A percentile compares a stretch with the other conserved stretches of the same genome.
Evolutionary conservation across 2,888 invertebrate genomes (phyloP).

Genomic region (Euclidia mi): DNA sequence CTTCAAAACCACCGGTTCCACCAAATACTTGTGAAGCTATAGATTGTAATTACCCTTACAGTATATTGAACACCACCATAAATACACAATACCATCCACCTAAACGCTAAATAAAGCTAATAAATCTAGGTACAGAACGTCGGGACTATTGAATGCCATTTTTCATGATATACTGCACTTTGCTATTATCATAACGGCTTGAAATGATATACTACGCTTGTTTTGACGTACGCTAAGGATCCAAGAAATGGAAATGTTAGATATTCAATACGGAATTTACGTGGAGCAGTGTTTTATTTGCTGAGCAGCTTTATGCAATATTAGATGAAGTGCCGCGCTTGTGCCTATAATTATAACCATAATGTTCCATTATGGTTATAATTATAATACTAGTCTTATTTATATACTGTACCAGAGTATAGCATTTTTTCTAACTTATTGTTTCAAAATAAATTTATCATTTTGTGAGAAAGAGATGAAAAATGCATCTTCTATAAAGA

Average conservation of each 20-base stretch:
- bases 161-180: slow-evolving; percentile 66
- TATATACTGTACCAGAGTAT: no score
- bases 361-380: no score
- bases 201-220: slow-evolving; percentile 64
- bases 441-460: no score
- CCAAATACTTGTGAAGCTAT: no score
- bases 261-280: slow-evolving; percentile 32
- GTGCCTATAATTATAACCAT: no score
- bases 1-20: no score
- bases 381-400: no score
- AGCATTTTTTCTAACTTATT: no score
- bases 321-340: no score
- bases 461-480: no score
- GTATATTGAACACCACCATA: background rate
- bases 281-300: slow-evolving; percentile 34
- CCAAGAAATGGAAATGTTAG: slow-evolving; percentile 49
- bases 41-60: background rate
- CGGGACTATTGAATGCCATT: slow-evolving; percentile 65
- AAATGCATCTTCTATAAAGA: no score
- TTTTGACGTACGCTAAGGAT: slow-evolving; percentile 51
- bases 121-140: slow-evolving; percentile 51
- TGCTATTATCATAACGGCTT: slow-evolving; percentile 65
- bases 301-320: background rate
- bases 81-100: slow-evolving; percentile 7
- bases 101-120: slow-evolving; percentile 21